Percentiles rank a stretch among this genome's conserved stretches.
Conservation (phyloP, 2,797 vertebrate species). For the Sebastes umbrosus region DNA sequence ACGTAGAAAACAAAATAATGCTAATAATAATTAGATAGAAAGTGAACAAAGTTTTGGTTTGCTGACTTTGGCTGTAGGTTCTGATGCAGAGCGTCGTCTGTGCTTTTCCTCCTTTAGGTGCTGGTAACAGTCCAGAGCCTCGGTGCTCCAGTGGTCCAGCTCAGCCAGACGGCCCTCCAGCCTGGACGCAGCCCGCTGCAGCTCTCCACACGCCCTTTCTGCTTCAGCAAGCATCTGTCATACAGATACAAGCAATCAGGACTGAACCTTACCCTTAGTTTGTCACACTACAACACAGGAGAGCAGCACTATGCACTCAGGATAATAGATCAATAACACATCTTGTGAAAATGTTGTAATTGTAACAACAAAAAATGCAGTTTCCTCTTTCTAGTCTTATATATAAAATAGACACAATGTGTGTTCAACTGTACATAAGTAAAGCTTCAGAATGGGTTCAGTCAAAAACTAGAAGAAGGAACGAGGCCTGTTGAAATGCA, state of each 20-base stretch:
- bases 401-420: background rate
- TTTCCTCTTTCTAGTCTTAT: background rate
- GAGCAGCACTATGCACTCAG: background rate
- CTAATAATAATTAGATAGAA: background rate
- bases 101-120: constrained; percentile 45
- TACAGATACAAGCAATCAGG: background rate
- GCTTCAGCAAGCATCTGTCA: constrained; percentile 55
- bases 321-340: background rate
- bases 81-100: background rate
- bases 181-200: constrained; percentile 60
- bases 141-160: constrained; percentile 67
- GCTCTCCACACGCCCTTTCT: constrained; percentile 53
- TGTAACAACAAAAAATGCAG: background rate
- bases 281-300: background rate
- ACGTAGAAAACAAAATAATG: background rate
- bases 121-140: constrained; percentile 58
- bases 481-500: background rate
- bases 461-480: background rate
- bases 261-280: background rate
- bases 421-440: background rate
- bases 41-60: background rate
- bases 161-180: constrained; percentile 72
- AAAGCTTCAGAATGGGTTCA: background rate
- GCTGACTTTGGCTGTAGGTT: constrained; percentile 43
- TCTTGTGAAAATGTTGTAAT: background rate